phyloP scores from a whole-genome alignment of 1,140 invertebrate species.

The Caligus rogercresseyi region DNA sequence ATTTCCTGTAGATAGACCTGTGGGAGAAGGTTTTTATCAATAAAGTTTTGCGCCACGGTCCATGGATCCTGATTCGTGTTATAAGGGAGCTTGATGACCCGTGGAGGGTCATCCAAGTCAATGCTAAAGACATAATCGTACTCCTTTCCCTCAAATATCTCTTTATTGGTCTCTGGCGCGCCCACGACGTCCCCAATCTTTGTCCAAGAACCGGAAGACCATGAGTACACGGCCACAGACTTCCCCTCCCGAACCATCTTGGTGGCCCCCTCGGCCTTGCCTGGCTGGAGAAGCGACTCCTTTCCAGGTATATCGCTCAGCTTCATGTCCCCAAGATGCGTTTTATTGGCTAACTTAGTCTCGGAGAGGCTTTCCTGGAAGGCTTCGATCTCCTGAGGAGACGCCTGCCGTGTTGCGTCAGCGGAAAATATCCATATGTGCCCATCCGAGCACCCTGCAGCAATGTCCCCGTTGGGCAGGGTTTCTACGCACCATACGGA shows the following conservation, averaged over 20 bases:
- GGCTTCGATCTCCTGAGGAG: constrained; percentile 35
- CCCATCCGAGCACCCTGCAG: constrained; percentile 71
- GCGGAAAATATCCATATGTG: constrained; percentile 62
- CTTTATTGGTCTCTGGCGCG: constrained; percentile 36
- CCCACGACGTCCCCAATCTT: constrained; percentile 79
- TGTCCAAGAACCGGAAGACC: constrained; percentile 52
- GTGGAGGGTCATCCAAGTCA: constrained; percentile 71
- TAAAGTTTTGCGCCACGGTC: constrained; percentile 43
- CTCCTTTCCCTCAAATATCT: constrained; percentile 56
- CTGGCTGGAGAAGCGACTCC: constrained; percentile 52
- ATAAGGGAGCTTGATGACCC: constrained; percentile 74
- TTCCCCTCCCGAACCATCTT: constrained; percentile 57
- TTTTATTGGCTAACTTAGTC: constrained; percentile 28
- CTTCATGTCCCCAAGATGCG: constrained; percentile 62
- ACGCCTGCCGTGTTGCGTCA: constrained; percentile 44
- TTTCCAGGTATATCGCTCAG: constrained; percentile 60
- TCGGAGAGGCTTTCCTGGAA: not conserved
- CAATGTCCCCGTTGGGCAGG: constrained; percentile 68
- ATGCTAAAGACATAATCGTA: constrained; percentile 92
- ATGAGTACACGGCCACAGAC: constrained; percentile 49
- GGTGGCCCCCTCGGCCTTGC: constrained; percentile 62
- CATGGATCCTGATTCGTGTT: constrained; percentile 52
- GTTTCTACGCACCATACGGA: constrained; percentile 72
- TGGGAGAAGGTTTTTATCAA: constrained; percentile 53
- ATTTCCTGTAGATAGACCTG: constrained; percentile 81